Evolutionary conservation across 2,113 vertebrate genomes (phyloP), one percentile per base, ranked within the genome.

Genomic region (Amphiprion ocellaris): DNA sequence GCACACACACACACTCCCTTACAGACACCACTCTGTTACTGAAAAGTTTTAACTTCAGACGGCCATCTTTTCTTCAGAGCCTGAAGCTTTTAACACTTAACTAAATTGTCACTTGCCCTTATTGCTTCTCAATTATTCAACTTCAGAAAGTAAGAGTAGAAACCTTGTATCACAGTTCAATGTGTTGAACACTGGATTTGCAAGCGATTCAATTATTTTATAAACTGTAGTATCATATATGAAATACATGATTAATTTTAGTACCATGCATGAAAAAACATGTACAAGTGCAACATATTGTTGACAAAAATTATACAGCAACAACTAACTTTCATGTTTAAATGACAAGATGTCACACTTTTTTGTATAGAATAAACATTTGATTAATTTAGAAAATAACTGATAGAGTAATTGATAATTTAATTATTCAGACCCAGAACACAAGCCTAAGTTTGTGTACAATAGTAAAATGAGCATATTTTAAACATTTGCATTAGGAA

Each of bases 31-130:
- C 78, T 83, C 68, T 68, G 74, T 83, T 81, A 68, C 77, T 44
- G 65, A 79, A 85, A 92, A 90, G 75, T 89, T 90, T 82, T 63
- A 73, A 81, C 71, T 74, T 59, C 53, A 83, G 74, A 85, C 81
- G 71, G 70, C 46, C 60, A 56, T 79, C 71, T 83, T 81, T 84
- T 65, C 62, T 74, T 66, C n/a, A 76, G 41, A 69, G 63, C 60
- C 82, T 73, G 5, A 44, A 75, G 68, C 77, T 75, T 83, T 82
- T 58, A 79, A 81, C 54, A 74, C 58, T 71, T 61, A 19, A 79
- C 58, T 64, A 60, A 28, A 73, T 74, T 69, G 61, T 46, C 37
- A 64, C 30, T 55, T 53, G 24, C 28, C 24, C 23, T 41, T 41
- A 66, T 52, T 66, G 58, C 39, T 55, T 65, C 56, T 81, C 64